phyloP scores from a whole-genome alignment of 2,888 invertebrate genomes.

The Amphipyra berbera region DNA sequence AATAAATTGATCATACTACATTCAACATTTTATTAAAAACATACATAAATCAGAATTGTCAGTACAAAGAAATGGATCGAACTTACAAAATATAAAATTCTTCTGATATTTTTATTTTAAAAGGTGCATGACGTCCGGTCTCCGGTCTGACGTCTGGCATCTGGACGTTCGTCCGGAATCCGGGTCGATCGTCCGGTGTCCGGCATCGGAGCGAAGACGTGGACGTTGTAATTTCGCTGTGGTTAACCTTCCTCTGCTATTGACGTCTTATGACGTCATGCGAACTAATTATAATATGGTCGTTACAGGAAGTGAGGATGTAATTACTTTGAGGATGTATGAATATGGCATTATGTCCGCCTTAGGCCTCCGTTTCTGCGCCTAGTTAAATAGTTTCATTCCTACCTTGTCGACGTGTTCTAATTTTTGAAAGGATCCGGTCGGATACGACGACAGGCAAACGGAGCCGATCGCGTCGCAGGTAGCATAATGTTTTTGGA shows the following conservation, averaged over 20 bases:
- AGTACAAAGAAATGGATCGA: neutral
- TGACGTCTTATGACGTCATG: conserved; percentile 32
- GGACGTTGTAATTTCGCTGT: conserved; percentile 1
- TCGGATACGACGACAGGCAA: no score
- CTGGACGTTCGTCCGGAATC: conserved; percentile 10
- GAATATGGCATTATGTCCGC: neutral
- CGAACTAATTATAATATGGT: conserved; percentile 6
- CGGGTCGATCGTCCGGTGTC: conserved; percentile 19
- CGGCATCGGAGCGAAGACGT: conserved; percentile 13
- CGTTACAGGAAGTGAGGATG: neutral
- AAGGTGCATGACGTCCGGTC: conserved; percentile 2
- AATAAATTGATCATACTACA: no score
- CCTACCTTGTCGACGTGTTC: no score
- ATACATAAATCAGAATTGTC: no score
- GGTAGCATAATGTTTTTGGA: no score
- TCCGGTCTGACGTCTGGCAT: conserved; percentile 28
- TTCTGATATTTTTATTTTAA: conserved; percentile 28
- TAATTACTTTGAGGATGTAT: neutral
- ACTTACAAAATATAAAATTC: conserved; percentile 17
- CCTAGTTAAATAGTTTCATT: no score
- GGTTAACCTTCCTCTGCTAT: conserved; percentile 28
- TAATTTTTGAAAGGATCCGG: no score
- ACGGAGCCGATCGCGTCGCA: no score
- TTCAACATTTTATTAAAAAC: neutral
- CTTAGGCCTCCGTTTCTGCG: no score